Base-by-base conservation (phyloP, 2,113 vertebrate species). In the Hyla sarda region DNA sequence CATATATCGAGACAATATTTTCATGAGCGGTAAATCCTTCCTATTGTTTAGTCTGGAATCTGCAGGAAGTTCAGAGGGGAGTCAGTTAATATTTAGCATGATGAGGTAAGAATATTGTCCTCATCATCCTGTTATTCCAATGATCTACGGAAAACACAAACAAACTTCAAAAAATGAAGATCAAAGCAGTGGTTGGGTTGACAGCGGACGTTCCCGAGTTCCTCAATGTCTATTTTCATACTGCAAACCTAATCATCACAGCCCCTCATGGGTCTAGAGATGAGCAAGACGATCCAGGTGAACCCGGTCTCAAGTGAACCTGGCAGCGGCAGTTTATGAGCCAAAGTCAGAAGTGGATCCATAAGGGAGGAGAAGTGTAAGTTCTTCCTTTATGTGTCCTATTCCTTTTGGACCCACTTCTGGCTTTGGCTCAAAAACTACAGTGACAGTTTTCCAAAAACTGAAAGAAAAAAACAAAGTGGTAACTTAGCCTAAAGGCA, bases 1-100 rank as follows among this genome's bases (percentile, higher is more conserved):
- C 16, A 23, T 12, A 56, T 56, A 28, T 77, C 21, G 17, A 58
- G 12, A n/a, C 28, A n/a, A n/a, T 21, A 58, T 56, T 78, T 77
- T 56, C 50, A 37, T 19, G 2, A 19, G 14, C 13, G 16, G 14
- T 19, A 50, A 76, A 52, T 23, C 75, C 30, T 78, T 78, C 50
- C 75, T 78, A 28, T 32, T 77, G 75, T 78, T 78, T 32, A 23
- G 50, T 56, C 28, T 73, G 2, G 71, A n/a, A 47, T 37, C 41
- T 41, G 34, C 71, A 74, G 75, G 75, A 56, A 54, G 48, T 56
- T 58, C 75, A 54, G 28, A 11, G 14, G 52, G 52, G 73, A 17
- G 41, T 8, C 6, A 37, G 32, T n/a, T 34, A 78, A 56, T 78
- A 56, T 37, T 78, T 56, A 34, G 74, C 25, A 77, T 12, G 16